phyloP scores from a whole-genome alignment of 2,888 invertebrate genomes.

The Noctuana brunneofusca region DNA sequence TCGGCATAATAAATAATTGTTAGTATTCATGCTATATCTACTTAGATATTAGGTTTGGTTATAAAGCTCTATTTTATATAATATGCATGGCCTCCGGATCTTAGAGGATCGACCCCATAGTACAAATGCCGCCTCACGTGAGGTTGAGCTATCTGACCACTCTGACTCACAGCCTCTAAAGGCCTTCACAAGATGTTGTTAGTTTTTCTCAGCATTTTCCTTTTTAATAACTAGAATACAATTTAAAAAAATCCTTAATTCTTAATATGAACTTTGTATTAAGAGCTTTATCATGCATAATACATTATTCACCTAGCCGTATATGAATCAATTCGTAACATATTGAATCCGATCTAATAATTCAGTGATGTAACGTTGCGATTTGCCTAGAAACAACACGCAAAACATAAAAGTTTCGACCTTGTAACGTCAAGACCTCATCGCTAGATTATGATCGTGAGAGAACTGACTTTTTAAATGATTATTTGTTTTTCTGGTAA shows the following conservation, averaged over 20 bases:
- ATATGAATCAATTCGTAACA: conserved; percentile 4
- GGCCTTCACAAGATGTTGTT: too few relatives aligned
- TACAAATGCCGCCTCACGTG: too few relatives aligned
- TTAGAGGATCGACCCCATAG: too few relatives aligned
- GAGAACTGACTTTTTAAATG: not conserved
- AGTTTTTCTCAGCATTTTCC: too few relatives aligned
- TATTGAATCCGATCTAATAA: conserved; percentile 19
- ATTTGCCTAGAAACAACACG: conserved; percentile 26
- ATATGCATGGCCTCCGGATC: too few relatives aligned
- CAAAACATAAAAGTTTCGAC: conserved; percentile 17
- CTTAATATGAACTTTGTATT: not conserved
- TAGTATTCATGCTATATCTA: not conserved
- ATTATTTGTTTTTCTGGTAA: not conserved
- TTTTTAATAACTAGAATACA: too few relatives aligned
- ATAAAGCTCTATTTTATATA: not conserved
- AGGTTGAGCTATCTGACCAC: too few relatives aligned
- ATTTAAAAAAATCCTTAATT: too few relatives aligned
- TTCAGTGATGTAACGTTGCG: conserved; percentile 25
- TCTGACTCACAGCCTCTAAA: too few relatives aligned
- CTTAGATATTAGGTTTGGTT: not conserved
- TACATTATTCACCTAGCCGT: not conserved
- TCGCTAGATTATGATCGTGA: not conserved
- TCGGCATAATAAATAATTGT: conserved; percentile 1
- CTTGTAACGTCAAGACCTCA: conserved; percentile 13
- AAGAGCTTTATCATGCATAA: not conserved